Evolutionary conservation across 2,113 vertebrate species (phyloP).

Genomic region (Macrotis lagotis): DNA sequence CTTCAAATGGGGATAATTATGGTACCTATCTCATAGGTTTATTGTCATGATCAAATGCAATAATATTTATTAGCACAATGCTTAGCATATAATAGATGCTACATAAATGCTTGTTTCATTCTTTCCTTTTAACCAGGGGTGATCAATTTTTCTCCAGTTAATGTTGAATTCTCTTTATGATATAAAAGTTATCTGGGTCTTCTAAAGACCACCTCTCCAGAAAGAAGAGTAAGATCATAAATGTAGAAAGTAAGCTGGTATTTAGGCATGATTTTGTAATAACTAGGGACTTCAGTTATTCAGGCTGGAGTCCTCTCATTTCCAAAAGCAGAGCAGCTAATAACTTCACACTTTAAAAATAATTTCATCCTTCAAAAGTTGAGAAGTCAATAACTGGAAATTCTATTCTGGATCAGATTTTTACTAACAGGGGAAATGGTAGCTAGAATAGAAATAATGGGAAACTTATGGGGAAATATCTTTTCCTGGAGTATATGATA

Average conservation of each 20-base stretch:
- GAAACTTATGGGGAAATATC: not conserved
- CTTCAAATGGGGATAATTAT: not conserved
- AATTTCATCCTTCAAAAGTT: not conserved
- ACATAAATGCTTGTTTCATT: not conserved
- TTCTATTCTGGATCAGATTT: not conserved
- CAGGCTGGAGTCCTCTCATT: not conserved
- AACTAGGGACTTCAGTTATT: not conserved
- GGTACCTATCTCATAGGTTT: not conserved
- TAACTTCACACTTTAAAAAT: not conserved
- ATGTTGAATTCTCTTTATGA: not conserved
- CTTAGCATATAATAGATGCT: not conserved
- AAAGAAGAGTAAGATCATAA: not conserved
- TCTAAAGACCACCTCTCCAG: not conserved
- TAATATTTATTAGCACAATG: not conserved
- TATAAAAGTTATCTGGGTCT: not conserved
- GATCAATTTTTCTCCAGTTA: not conserved
- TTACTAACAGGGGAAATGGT: not conserved
- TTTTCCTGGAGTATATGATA: not conserved
- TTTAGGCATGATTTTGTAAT: not conserved
- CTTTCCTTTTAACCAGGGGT: not conserved
- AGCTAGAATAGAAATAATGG: not conserved
- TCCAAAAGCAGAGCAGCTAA: not conserved
- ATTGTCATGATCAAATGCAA: not conserved
- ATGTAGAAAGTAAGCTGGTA: not conserved
- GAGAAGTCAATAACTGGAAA: not conserved